These are phyloP conservation scores for Dascillus cervinus DNA, from an alignment of 2,888 invertebrate genomes.

Conservation along the genomic window DNA sequence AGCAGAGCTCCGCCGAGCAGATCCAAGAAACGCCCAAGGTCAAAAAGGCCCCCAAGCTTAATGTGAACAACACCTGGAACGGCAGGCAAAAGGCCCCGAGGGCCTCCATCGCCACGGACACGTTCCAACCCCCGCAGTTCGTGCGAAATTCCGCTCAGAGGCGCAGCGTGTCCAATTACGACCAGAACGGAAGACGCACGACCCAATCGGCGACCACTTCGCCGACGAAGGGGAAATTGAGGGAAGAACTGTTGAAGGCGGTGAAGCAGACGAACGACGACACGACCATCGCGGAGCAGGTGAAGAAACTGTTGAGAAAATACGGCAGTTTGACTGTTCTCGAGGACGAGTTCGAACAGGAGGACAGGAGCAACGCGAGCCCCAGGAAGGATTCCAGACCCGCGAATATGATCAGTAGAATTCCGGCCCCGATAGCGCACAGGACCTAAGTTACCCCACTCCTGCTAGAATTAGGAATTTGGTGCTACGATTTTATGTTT, in stretches of 20 bases:
- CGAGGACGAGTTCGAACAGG: slow-evolving; percentile 41
- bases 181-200: slow-evolving; percentile 44
- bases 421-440: slow-evolving; percentile 43
- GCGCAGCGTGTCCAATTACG: slow-evolving; percentile 43
- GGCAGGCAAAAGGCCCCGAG: slow-evolving; percentile 50
- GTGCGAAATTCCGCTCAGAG: slow-evolving; percentile 34
- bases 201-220: slow-evolving; percentile 52
- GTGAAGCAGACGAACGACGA: slow-evolving; percentile 68
- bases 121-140: slow-evolving; percentile 44
- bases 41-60: slow-evolving; percentile 41
- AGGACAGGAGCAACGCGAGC: slow-evolving; percentile 33
- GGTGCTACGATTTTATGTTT: no score
- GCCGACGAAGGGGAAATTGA: slow-evolving; percentile 55
- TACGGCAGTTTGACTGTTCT: slow-evolving; percentile 52
- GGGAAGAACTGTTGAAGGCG: slow-evolving; percentile 63
- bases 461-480: no score
- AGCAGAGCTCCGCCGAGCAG: slow-evolving; percentile 40
- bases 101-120: slow-evolving; percentile 53
- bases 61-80: slow-evolving; percentile 65
- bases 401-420: slow-evolving; percentile 44
- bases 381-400: slow-evolving; percentile 49
- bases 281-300: slow-evolving; percentile 62
- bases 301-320: slow-evolving; percentile 60
- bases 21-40: slow-evolving; percentile 39
- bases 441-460: slow-evolving; percentile 6